A percentile compares a stretch with the other conserved stretches of the same genome.
Evolutionary conservation across 2,888 invertebrate species (phyloP).

Genomic region (Automeris io): DNA sequence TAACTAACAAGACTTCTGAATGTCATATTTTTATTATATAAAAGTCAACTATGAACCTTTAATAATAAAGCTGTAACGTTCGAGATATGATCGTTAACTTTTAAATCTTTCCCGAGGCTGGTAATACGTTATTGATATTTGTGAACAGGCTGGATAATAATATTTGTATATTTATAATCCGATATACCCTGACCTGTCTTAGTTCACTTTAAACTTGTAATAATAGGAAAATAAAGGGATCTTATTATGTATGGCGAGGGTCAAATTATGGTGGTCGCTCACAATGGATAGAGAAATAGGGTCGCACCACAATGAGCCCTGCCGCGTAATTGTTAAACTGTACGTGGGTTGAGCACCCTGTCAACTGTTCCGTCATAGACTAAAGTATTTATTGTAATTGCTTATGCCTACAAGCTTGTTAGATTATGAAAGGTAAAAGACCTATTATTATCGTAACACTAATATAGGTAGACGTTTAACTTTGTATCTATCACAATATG

Average conservation of each 20-base stretch:
- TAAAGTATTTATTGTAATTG: constrained; percentile 26
- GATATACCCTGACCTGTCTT: constrained; percentile 38
- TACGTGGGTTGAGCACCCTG: constrained; percentile 71
- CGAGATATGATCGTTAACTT: constrained; percentile 60
- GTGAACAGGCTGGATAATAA: constrained; percentile 73
- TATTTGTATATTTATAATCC: constrained; percentile 63
- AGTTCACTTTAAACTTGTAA: constrained; percentile 19
- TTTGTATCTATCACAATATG: neutral
- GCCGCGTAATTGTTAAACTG: constrained; percentile 74
- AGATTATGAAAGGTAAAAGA: no score
- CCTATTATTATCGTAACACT: no score
- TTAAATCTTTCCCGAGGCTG: constrained; percentile 67
- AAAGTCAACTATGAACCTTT: constrained; percentile 22
- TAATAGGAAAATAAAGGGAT: constrained; percentile 18
- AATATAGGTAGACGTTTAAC: neutral
- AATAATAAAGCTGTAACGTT: constrained; percentile 45
- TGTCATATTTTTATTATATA: neutral
- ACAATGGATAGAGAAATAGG: constrained; percentile 70
- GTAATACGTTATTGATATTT: constrained; percentile 76
- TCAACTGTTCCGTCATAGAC: constrained; percentile 67
- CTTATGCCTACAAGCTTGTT: neutral
- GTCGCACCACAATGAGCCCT: constrained; percentile 68
- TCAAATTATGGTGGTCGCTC: constrained; percentile 43
- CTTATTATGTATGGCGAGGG: constrained; percentile 24
- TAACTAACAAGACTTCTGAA: no score